Evolutionary conservation across 2,888 invertebrate genomes (phyloP).

Genomic region (Acanthococcus lagerstroemiae): DNA sequence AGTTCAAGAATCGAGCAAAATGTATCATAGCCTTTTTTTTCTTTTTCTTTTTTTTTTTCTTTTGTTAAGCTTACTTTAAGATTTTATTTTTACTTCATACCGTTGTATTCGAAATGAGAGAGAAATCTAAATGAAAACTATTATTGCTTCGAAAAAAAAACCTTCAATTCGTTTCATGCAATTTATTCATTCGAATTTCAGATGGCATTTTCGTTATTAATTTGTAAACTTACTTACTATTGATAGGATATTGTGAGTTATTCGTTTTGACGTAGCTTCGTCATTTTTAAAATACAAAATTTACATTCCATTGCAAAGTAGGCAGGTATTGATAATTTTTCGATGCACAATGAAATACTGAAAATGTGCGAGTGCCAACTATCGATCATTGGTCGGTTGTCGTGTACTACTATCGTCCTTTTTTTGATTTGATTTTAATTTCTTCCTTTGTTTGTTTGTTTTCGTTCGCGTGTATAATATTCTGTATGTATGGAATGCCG

Average conservation of each 20-base stretch:
- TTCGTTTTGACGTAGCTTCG: conserved; percentile 3
- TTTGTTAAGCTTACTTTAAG: conserved; percentile 12
- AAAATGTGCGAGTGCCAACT: too few relatives aligned
- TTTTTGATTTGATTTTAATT: conserved; percentile 9
- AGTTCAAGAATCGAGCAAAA: conserved; percentile 20
- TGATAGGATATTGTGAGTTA: conserved; percentile 10
- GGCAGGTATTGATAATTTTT: conserved; percentile 5
- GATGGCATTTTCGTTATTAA: conserved; percentile 6
- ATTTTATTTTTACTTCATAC: conserved; percentile 12
- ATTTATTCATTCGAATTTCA: conserved; percentile 12
- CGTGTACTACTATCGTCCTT: conserved; percentile 4
- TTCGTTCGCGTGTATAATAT: conserved; percentile 14
- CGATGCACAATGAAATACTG: conserved; percentile 21
- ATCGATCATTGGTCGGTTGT: too few relatives aligned
- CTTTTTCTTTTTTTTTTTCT: too few relatives aligned
- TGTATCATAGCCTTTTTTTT: conserved; percentile 22
- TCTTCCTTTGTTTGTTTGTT: conserved; percentile 6
- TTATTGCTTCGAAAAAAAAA: background rate
- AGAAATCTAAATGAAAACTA: conserved; percentile 4
- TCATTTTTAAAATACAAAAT: background rate
- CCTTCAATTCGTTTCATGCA: background rate
- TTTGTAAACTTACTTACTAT: conserved; percentile 13
- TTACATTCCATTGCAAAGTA: background rate
- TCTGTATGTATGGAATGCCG: conserved; percentile 23
- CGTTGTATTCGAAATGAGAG: too few relatives aligned